A percentile compares a stretch with the other conserved stretches of the same genome.
These are phyloP conservation scores for Acanthis flammea DNA, from an alignment of 2,797 vertebrate genomes.

Conservation along the genomic window DNA sequence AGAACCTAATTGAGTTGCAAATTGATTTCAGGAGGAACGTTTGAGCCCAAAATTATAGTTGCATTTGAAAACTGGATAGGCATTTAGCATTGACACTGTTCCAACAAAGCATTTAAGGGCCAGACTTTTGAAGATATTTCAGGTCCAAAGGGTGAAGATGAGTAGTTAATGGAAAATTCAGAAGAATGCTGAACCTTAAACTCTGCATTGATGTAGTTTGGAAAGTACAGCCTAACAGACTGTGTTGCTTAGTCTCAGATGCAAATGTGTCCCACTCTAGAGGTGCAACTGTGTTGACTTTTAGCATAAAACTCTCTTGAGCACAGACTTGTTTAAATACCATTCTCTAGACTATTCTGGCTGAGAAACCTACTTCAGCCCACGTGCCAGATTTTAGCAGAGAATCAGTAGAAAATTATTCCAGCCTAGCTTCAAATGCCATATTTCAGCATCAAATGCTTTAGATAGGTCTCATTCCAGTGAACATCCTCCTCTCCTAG, in stretches of 20 bases:
- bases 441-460: not conserved
- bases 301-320: not conserved
- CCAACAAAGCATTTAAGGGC: constrained; percentile 13
- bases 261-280: not conserved
- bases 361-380: constrained; percentile 15
- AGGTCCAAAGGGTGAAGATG: not conserved
- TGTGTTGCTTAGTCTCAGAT: not conserved
- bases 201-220: not conserved
- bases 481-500: not conserved
- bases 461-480: not conserved
- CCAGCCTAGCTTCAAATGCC: not conserved
- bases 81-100: not conserved
- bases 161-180: not conserved
- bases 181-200: not conserved
- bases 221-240: not conserved
- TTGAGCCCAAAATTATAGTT: not conserved
- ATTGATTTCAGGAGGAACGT: constrained; percentile 3
- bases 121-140: constrained; percentile 2
- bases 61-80: not conserved
- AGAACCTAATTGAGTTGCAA: not conserved
- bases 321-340: constrained; percentile 18
- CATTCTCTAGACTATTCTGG: constrained; percentile 24
- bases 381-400: constrained; percentile 1
- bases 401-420: not conserved
- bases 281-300: not conserved